Base-by-base conservation (phyloP, 1,140 invertebrate species). In the Drosophila littoralis region DNA sequence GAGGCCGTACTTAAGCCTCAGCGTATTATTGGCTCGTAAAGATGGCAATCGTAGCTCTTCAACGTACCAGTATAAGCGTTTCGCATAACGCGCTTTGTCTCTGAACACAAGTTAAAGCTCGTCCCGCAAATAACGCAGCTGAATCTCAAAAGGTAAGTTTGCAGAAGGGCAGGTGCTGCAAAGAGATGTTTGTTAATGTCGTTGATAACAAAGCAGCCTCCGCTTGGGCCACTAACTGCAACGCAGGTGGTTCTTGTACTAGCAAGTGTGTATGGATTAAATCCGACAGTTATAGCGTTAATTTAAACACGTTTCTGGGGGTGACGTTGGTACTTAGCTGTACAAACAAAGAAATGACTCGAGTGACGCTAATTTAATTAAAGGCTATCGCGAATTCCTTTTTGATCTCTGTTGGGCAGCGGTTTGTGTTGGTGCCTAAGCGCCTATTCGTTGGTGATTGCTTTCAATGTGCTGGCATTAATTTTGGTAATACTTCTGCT, bases 21-120 rank as follows among this genome's bases (percentile, higher is more conserved):
- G 65, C 50, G 83, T 74, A 64, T 83, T 68, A 61, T 73, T 76
- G 40, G 66, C 22, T 76, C 28, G 61, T 43, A 67, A 40, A 54
- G 48, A 55, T 40, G 40, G 38, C 32, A 45, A 48, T 67, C 35
- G 64, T 13, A 48, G 43, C 38, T 42, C 61, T 59, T 46, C 54
- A 60, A 59, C 43, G 71, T 78, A 71, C 70, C 73, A 80, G 57
- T 61, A 42, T 69, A 60, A 63, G 35, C 51, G 59, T 52, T 58
- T 73, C n/a, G 79, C 81, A 85, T 85, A 75, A 72, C 81, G 43
- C 67, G 51, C 40, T 32, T n/a, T 33, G 17, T 40, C 32, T 10
- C 28, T 45, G 8, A 17, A 28, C 1, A 54, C 40, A 57, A 77
- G 58, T 66, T n/a, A 1, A 5, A 17, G 22, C 15, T 9, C 8